A percentile compares a stretch with the other conserved stretches of the same genome.
Conservation (phyloP, 2,888 invertebrate species). For the Trachelus iudaicus region DNA sequence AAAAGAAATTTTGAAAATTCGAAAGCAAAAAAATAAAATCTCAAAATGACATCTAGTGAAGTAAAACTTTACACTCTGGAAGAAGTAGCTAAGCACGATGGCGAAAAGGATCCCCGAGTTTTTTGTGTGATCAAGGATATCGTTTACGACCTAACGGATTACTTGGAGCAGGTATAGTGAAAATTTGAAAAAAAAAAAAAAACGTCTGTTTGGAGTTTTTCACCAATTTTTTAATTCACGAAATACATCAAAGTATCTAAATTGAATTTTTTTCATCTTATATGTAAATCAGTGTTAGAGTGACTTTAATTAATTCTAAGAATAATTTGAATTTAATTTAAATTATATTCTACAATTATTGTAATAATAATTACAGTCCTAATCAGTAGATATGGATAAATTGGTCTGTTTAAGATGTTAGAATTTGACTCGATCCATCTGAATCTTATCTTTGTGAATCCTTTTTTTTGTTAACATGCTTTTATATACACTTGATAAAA, state of each 20-base stretch:
- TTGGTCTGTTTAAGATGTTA: neutral
- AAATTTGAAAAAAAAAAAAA: neutral
- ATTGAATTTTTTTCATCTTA: neutral
- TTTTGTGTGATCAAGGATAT: conserved; percentile 76
- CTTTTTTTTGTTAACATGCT: too few relatives aligned
- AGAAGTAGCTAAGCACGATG: conserved; percentile 72
- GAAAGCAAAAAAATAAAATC: neutral
- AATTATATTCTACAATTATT: neutral
- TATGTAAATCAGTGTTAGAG: neutral
- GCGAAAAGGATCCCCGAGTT: conserved; percentile 67
- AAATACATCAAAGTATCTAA: neutral
- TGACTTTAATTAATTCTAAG: neutral
- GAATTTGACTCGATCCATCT: neutral
- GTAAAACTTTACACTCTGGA: conserved; percentile 62
- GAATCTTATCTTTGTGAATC: too few relatives aligned
- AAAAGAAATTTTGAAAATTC: neutral
- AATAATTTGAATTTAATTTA: neutral
- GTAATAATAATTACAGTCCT: neutral
- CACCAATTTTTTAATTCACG: neutral
- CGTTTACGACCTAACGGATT: conserved; percentile 78
- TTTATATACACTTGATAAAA: neutral
- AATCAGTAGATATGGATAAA: neutral
- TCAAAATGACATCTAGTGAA: conserved; percentile 3
- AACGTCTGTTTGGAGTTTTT: neutral
- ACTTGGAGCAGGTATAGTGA: conserved; percentile 69